phyloP scores from a whole-genome alignment of 2,888 invertebrate species.

The Calliopum simillimum region DNA sequence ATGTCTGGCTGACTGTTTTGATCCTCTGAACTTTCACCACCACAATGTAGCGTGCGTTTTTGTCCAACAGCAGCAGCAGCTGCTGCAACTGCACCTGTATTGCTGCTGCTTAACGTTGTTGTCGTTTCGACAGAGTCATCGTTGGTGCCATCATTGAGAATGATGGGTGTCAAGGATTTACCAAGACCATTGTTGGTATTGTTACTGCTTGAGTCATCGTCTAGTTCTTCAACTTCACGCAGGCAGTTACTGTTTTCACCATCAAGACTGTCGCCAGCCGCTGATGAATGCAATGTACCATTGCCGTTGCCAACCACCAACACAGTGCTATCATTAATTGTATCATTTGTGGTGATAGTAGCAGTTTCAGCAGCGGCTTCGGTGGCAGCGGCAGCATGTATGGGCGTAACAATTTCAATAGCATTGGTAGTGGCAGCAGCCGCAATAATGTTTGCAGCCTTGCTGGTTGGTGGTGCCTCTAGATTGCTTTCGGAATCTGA shows the following conservation, averaged over 20 bases:
- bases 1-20: slow-evolving; percentile 61
- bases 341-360: slow-evolving; percentile 26
- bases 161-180: slow-evolving; percentile 41
- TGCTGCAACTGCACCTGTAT: slow-evolving; percentile 21
- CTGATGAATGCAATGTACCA: slow-evolving; percentile 46
- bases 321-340: slow-evolving; percentile 18
- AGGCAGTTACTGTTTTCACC: slow-evolving; percentile 46
- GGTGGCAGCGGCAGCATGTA: slow-evolving; percentile 44
- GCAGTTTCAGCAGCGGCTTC: slow-evolving; percentile 55
- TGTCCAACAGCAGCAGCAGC: slow-evolving; percentile 52
- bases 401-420: slow-evolving; percentile 27
- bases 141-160: slow-evolving; percentile 44
- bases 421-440: slow-evolving; percentile 26
- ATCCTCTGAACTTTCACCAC: slow-evolving; percentile 36
- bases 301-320: slow-evolving; percentile 57
- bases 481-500: slow-evolving; percentile 83
- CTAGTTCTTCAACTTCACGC: slow-evolving; percentile 51
- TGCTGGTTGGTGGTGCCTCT: slow-evolving; percentile 71
- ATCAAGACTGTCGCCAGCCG: slow-evolving; percentile 45
- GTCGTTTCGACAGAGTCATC: slow-evolving; percentile 39
- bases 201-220: slow-evolving; percentile 50
- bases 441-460: slow-evolving; percentile 55
- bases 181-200: slow-evolving; percentile 50
- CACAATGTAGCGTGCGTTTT: slow-evolving; percentile 55
- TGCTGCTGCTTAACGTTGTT: slow-evolving; percentile 44